Base-by-base conservation (phyloP, 2,113 vertebrate species). In the Empidonax alnorum region DNA sequence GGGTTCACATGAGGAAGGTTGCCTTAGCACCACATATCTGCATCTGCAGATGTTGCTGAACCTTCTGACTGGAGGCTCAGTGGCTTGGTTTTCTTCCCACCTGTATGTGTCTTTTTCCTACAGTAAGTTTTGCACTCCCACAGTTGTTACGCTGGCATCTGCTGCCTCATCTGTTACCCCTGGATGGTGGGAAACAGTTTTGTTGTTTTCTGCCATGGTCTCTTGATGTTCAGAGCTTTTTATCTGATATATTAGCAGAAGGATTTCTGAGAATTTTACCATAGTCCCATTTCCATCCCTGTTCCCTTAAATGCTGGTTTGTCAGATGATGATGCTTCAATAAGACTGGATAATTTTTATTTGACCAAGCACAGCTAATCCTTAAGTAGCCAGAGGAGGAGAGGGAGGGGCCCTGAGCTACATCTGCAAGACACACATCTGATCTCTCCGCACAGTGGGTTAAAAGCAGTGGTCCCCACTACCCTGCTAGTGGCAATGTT, bases 1-100 rank as follows among this genome's bases (percentile, higher is more conserved):
- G 12, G 14, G 2, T 27, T 93, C 30, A 47, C 24, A 12, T 0
- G 0, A 44, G 28, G 27, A 46, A 65, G 30, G 35, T 12, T 44
- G 49, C 53, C 14, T 85, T 84, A 25, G 19, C n/a, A 52, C 20
- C 69, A 39, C 39, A 15, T 16, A 67, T 8, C 31, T 59, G n/a
- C 10, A 35, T 14, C 58, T 65, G 33, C 58, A 91, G 74, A 31
- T 53, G 11, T 50, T 78, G 6, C 47, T 72, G 77, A 68, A 56
- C 35, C 27, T 50, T 46, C 37, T 63, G 47, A 15, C 56, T 68
- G 66, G 1, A 4, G 5, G 1, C 35, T 87, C 37, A 27, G 14
- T 63, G 0, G 0, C 30, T 55, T 12, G 42, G 37, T 71, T 89
- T 65, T 12, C 59, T 42, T 68, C 46, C 14, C 27, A 59, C 27